Percentiles rank a stretch among this genome's conserved stretches.
These are phyloP conservation scores for Drosophila equinoxialis DNA, from an alignment of 1,140 invertebrate genomes.

Conservation along the genomic window DNA sequence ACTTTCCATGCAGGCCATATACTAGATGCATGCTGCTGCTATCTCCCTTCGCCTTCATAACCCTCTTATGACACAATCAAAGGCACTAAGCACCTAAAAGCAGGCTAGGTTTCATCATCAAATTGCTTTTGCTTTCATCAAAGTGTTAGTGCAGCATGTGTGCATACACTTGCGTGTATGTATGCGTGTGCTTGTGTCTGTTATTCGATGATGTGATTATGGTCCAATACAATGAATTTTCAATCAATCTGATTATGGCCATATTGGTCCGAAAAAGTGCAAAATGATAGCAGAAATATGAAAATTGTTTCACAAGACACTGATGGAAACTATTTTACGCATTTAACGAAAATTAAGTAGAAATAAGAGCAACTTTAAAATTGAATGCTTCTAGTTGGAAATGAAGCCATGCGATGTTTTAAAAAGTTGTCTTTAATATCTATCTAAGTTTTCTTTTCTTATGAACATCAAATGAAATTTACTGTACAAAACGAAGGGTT, in stretches of 20 bases:
- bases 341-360: too few relatives aligned
- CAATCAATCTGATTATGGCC: conserved; percentile 22
- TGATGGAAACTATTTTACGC: too few relatives aligned
- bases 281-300: not conserved
- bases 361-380: too few relatives aligned
- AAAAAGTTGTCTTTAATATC: too few relatives aligned
- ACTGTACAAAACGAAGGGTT: too few relatives aligned
- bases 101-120: conserved; percentile 9
- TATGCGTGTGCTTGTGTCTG: conserved; percentile 1
- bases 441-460: too few relatives aligned
- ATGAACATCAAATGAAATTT: too few relatives aligned
- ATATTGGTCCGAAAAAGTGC: not conserved
- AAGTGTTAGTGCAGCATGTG: conserved; percentile 20
- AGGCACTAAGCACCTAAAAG: conserved; percentile 14
- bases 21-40: too few relatives aligned
- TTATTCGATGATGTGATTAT: conserved; percentile 41
- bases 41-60: not conserved
- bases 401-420: too few relatives aligned
- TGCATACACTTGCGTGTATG: not conserved
- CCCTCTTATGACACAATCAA: conserved; percentile 10
- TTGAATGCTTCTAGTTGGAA: too few relatives aligned
- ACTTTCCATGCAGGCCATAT: conserved; percentile 40
- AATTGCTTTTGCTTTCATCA: conserved; percentile 38
- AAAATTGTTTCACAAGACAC: not conserved
- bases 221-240: conserved; percentile 40